Evolutionary conservation across 2,113 vertebrate species (phyloP).

Genomic region (Ursus arctos): DNA sequence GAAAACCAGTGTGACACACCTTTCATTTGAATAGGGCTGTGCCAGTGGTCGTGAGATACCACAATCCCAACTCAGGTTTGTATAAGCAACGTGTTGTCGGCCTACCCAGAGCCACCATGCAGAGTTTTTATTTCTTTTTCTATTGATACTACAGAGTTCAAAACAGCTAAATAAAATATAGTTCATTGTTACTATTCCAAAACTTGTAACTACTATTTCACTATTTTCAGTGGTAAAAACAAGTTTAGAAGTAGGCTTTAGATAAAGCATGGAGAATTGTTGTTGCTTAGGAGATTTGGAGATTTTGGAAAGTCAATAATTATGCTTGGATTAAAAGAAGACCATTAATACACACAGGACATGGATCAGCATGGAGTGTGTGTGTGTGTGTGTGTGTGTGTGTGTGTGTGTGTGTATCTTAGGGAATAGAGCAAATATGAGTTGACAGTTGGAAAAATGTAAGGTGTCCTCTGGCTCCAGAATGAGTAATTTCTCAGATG

Average conservation of each 20-base stretch:
- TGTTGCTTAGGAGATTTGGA: conserved; percentile 7
- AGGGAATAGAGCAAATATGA: background rate
- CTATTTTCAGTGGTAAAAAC: background rate
- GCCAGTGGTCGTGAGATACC: background rate
- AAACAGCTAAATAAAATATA: background rate
- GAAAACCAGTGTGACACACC: background rate
- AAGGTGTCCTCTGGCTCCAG: background rate
- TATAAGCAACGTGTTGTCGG: background rate
- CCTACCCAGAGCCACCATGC: background rate
- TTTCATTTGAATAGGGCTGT: background rate
- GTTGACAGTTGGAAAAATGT: background rate
- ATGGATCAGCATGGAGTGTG: background rate
- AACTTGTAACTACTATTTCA: background rate
- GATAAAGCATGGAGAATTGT: background rate
- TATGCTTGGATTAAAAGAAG: background rate
- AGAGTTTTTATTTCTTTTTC: background rate
- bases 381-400: background rate
- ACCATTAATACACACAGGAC: background rate
- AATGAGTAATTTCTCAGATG: conserved; percentile 7
- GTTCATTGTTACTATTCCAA: background rate
- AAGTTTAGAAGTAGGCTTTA: background rate
- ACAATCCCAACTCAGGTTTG: background rate
- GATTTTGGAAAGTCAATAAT: conserved; percentile 51
- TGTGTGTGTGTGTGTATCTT: background rate
- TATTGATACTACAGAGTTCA: background rate